Percentiles rank a stretch among this genome's conserved stretches.
Evolutionary conservation across 2,888 invertebrate genomes (phyloP).

Genomic region (Cloeon dipterum): DNA sequence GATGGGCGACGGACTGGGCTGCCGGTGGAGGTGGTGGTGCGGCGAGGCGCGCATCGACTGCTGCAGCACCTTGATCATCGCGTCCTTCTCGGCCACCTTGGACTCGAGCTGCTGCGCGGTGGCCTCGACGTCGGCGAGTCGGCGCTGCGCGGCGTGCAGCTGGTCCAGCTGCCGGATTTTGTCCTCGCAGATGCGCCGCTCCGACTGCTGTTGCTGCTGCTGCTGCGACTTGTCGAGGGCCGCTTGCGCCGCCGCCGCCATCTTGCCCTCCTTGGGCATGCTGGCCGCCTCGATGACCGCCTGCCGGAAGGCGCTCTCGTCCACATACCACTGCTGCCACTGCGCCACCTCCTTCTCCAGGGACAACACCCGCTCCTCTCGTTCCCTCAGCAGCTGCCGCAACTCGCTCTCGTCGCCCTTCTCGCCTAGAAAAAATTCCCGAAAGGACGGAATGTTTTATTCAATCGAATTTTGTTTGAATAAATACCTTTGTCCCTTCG

Average conservation of each 20-base stretch:
- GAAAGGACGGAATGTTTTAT: no score
- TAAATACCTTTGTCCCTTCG: constrained; percentile 1
- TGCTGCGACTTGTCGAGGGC: constrained; percentile 61
- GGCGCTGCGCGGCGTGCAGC: constrained; percentile 62
- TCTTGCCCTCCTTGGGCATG: constrained; percentile 59
- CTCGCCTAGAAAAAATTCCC: no score
- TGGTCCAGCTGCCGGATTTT: constrained; percentile 78
- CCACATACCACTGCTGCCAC: constrained; percentile 68
- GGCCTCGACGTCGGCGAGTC: constrained; percentile 64
- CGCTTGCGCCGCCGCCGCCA: no score
- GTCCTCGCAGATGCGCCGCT: constrained; percentile 67
- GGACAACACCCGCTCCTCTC: constrained; percentile 45
- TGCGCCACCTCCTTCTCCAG: constrained; percentile 61
- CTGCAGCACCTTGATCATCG: constrained; percentile 73
- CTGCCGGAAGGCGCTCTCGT: constrained; percentile 56
- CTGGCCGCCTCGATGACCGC: constrained; percentile 63
- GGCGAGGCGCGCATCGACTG: constrained; percentile 16
- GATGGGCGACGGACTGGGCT: constrained; percentile 1
- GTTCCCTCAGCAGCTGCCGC: constrained; percentile 37
- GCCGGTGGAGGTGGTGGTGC: constrained; percentile 1
- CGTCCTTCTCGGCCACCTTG: constrained; percentile 69
- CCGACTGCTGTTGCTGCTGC: constrained; percentile 63
- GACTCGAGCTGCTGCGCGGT: constrained; percentile 69
- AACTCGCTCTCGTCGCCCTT: constrained; percentile 21
- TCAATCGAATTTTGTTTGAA: no score